phyloP scores from a whole-genome alignment of 2,888 invertebrate species.

The Myopa testacea region DNA sequence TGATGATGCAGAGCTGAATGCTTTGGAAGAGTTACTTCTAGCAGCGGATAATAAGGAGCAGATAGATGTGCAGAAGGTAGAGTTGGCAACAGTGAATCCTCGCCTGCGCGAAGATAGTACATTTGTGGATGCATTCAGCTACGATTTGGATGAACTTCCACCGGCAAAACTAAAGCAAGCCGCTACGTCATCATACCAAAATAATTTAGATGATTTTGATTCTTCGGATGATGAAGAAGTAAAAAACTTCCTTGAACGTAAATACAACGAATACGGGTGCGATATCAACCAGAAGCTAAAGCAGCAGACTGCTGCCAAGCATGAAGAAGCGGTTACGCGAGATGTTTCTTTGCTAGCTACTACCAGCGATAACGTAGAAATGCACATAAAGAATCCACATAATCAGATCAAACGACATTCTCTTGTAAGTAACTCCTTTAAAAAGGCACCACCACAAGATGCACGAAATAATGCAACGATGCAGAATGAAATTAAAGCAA shows the following conservation, averaged over 20 bases:
- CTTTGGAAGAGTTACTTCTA: constrained; percentile 59
- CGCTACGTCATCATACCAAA: not conserved
- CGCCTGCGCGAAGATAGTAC: constrained; percentile 58
- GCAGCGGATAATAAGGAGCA: constrained; percentile 51
- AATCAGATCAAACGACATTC: constrained; percentile 56
- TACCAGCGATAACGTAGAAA: not conserved
- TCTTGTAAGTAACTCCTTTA: constrained; percentile 54
- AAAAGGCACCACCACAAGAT: constrained; percentile 45
- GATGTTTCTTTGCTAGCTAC: constrained; percentile 53
- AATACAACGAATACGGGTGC: constrained; percentile 79
- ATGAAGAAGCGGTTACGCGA: constrained; percentile 57
- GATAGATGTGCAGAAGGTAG: not conserved
- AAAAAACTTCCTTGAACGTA: constrained; percentile 78
- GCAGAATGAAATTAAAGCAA: not conserved
- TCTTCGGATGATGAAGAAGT: constrained; percentile 87
- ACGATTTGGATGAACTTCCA: constrained; percentile 51
- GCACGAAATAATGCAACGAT: constrained; percentile 39
- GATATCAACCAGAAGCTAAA: constrained; percentile 75
- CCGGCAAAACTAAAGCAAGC: constrained; percentile 29
- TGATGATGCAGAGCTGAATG: constrained; percentile 59
- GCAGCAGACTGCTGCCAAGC: constrained; percentile 64
- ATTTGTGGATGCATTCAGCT: constrained; percentile 62
- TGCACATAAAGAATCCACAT: constrained; percentile 59
- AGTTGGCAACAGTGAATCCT: constrained; percentile 43
- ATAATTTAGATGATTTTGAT: constrained; percentile 69